Conservation (phyloP, 2,113 vertebrate species). For the Caretta caretta region DNA sequence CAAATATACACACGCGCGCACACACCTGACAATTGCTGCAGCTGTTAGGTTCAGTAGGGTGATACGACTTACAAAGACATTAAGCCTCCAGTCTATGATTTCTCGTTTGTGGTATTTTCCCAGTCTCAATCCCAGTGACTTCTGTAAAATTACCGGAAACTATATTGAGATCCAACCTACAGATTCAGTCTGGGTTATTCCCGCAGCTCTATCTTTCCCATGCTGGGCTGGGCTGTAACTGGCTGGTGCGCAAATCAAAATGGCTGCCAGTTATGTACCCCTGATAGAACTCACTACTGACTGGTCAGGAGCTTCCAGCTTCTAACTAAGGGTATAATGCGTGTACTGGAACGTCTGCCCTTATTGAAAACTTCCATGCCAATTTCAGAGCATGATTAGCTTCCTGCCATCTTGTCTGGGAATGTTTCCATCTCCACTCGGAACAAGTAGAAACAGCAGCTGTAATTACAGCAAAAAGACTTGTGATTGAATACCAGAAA, state of each 20-base stretch:
- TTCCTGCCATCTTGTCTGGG: not conserved
- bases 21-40: not conserved
- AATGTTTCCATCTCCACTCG: not conserved
- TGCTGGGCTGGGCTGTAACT: not conserved
- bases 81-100: not conserved
- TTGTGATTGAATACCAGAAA: too few species aligned
- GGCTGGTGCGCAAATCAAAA: not conserved
- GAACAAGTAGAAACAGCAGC: not conserved
- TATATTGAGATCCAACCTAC: too few species aligned
- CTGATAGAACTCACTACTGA: not conserved
- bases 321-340: not conserved
- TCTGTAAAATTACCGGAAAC: too few species aligned
- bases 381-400: not conserved
- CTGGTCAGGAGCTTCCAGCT: not conserved
- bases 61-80: not conserved
- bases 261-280: not conserved
- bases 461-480: too few species aligned
- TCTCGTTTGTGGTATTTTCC: not conserved
- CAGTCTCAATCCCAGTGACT: not conserved
- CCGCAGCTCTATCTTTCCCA: not conserved
- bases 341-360: not conserved
- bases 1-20: not conserved
- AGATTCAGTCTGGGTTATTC: not conserved
- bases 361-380: not conserved
- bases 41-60: not conserved